phyloP scores from a whole-genome alignment of 1,140 invertebrate genomes.

The Colletes gigas region DNA sequence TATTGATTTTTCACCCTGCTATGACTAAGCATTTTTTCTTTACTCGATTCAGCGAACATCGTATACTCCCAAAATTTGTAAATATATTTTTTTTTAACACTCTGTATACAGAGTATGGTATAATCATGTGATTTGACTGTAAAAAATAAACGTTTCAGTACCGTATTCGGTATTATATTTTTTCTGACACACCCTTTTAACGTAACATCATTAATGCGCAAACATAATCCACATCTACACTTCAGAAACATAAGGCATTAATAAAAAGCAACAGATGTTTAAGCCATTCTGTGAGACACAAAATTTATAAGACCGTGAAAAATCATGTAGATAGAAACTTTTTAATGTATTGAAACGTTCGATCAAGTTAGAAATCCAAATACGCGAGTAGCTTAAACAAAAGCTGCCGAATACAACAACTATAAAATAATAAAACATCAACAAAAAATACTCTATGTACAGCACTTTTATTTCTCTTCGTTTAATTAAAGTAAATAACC shows the following conservation, averaged over 20 bases:
- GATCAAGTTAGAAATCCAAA: conserved; percentile 8
- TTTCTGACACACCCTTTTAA: conserved; percentile 40
- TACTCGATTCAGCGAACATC: too few species aligned
- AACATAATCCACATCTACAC: conserved; percentile 36
- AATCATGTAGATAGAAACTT: background rate
- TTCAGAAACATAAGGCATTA: conserved; percentile 50
- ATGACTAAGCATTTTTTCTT: too few species aligned
- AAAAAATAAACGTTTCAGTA: background rate
- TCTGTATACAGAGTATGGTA: background rate
- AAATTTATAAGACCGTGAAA: background rate
- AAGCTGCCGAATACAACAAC: conserved; percentile 53
- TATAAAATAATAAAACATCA: conserved; percentile 75
- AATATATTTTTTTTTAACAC: background rate
- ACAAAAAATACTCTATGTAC: conserved; percentile 79
- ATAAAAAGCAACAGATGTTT: conserved; percentile 54
- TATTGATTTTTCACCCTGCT: too few species aligned
- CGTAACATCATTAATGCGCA: conserved; percentile 27
- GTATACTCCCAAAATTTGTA: too few species aligned
- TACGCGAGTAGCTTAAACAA: conserved; percentile 62
- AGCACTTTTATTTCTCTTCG: conserved; percentile 75
- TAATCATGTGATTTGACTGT: background rate
- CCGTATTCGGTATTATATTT: conserved; percentile 13
- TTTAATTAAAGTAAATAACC: conserved; percentile 73
- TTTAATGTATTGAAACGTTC: background rate
- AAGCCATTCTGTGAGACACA: conserved; percentile 50